Base-by-base conservation (phyloP, 2,113 vertebrate genomes). In the Chrysemys picta region DNA sequence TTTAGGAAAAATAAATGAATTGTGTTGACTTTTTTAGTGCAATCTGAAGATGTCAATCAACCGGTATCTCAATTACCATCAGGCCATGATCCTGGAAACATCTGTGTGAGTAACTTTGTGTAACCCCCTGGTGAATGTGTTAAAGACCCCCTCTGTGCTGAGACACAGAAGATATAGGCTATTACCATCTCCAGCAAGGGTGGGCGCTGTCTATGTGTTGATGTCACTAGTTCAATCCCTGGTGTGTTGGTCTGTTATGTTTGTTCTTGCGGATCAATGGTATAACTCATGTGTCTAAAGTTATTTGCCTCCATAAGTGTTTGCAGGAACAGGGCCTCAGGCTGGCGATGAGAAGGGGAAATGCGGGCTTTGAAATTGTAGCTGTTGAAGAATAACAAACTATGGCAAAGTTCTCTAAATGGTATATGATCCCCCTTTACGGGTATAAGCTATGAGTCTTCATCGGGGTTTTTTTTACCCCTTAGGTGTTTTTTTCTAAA, bases 21-120 rank as follows among this genome's bases (percentile, higher is more conserved):
- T 90, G 10, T 76, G 93, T 54, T 10, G 10, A 84, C 89, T 95
- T 95, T 29, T 90, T 54, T 80, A 89, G 31, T n/a, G 88, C 93
- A 38, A 87, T 42, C 27, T 88, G 87, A 80, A 88, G 90, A 87
- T 85, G 80, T 81, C 2, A 75, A 1, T 52, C 82, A 83, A 13
- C 17, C 1, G 8, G 7, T 1, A 2, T 75, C 38, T 57, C 59
- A 87, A 2, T 0, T 11, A 1, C 5, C 45, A 4, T 7, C 50
- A 87, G 4, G 5, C 47, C 47, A 90, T 16, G 3, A 2, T 84
- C 9, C 2, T n/a, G 50, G 81, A 83, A 59, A 12, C 76, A 12
- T 3, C 62, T n/a, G 35, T 19, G 8, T n/a, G 62, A 69, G 62
- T 79, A 50, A 79, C 4, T 80, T 90, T 25, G 29, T 29, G 82